These are phyloP conservation scores for Cordilura impudica DNA, from an alignment of 2,888 invertebrate genomes.

Conservation along the genomic window DNA sequence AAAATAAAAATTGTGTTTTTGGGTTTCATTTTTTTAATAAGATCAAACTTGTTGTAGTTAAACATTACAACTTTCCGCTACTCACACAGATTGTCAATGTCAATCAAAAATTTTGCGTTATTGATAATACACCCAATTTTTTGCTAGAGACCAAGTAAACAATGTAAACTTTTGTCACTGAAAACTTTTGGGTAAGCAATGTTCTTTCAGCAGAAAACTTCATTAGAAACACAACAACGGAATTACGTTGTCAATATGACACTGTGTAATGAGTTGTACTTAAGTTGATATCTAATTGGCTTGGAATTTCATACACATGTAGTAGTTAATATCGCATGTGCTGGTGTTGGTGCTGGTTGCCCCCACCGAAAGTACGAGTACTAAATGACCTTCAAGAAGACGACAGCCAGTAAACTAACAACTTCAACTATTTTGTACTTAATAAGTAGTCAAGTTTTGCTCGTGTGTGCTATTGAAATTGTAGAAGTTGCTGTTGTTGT, in stretches of 20 bases:
- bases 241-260: slow-evolving; percentile 1
- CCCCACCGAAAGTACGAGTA: too few species aligned
- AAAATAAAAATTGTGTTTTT: too few species aligned
- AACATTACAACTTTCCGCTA: not conserved
- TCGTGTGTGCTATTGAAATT: too few species aligned
- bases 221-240: not conserved
- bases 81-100: too few species aligned
- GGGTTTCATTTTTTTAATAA: too few species aligned
- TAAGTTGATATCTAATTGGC: slow-evolving; percentile 26
- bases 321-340: not conserved
- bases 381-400: too few species aligned
- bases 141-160: not conserved
- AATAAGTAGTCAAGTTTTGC: not conserved
- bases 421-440: not conserved
- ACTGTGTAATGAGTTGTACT: slow-evolving; percentile 32
- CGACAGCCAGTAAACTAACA: not conserved
- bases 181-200: not conserved
- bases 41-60: too few species aligned
- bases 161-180: not conserved
- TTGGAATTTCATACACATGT: slow-evolving; percentile 14
- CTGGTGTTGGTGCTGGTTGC: too few species aligned
- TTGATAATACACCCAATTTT: not conserved
- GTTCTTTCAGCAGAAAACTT: not conserved
- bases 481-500: not conserved
- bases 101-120: not conserved